Conservation (phyloP, 30 jellyfish, hydroid and myxozoan species). For the Cassiopea xamachana region DNA sequence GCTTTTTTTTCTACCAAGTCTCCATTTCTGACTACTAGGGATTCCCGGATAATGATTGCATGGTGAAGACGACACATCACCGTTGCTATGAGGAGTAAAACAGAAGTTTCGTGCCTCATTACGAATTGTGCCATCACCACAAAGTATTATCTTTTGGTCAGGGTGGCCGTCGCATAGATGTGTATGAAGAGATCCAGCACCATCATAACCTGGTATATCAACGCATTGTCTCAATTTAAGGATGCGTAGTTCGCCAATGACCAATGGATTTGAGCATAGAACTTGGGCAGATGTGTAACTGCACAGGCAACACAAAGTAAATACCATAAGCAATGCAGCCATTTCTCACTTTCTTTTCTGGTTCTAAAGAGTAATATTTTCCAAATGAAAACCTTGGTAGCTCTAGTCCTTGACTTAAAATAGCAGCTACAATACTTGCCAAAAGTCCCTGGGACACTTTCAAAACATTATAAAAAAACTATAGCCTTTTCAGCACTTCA, state of each 20-base stretch:
- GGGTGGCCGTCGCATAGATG: constrained; percentile 33
- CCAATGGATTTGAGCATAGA: constrained; percentile 28
- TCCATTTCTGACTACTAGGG: constrained; percentile 29
- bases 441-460: too few species aligned
- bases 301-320: not conserved
- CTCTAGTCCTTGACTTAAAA: too few species aligned
- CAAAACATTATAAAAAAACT: too few species aligned
- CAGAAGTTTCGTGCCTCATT: constrained; percentile 43
- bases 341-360: too few species aligned
- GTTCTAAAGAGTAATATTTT: too few species aligned
- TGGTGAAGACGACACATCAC: constrained; percentile 1
- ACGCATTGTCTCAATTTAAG: constrained; percentile 36
- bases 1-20: constrained; percentile 6
- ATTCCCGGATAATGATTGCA: constrained; percentile 20
- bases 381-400: too few species aligned
- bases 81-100: constrained; percentile 31
- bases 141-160: constrained; percentile 33
- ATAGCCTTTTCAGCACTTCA: too few species aligned
- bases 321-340: not conserved
- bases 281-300: constrained; percentile 11
- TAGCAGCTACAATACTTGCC: too few species aligned
- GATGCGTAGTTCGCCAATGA: constrained; percentile 41
- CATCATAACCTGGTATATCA: constrained; percentile 30
- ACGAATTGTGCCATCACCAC: constrained; percentile 59
- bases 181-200: constrained; percentile 34